Evolutionary conservation across 1,140 invertebrate genomes (phyloP), one percentile per base, ranked within the genome.

Genomic region (Wiebesia pumilae): DNA sequence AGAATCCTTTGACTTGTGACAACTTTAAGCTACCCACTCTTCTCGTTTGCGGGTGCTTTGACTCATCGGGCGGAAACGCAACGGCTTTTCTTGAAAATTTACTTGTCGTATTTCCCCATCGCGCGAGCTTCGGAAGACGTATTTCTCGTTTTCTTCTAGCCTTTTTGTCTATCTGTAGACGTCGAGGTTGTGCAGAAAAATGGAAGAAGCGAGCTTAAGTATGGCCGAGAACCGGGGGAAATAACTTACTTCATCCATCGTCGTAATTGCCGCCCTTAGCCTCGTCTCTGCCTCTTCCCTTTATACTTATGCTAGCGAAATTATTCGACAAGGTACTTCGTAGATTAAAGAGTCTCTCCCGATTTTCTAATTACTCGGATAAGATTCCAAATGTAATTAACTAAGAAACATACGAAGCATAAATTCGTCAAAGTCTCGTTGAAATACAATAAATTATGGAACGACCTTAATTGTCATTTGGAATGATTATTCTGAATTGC

Each of bases 41-140:
- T 58, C 62, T 81, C 79, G 54, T 65, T 38, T 35, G 43, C 62
- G 62, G 38, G 16, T 47, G 65, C 84, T 85, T 85, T 85, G 84
- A 85, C 84, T 43, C 78, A 62, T 85, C 78, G 65, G 24, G 33
- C 78, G 78, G 65, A 85, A 85, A 51, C 58, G 78, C 51, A 12
- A 75, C 84, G 62, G 79, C 84, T 85, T 81, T 81, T 62, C 67
- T 78, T 79, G 62, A 65, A 85, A 85, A 85, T 85, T 85, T 85
- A 80, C 84, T 84, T 84, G 83, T 84, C 83, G 83, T 84, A 75
- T 81, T 62, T 58, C 27, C 30, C 30, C 78, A 24, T 19, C 78
- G 77, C 47, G 47, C 47, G 19, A 35, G 21, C 19, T 47, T 65
- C 79, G 33, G 62, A 62, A 80, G 38, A 81, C 73, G 43, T 51